Evolutionary conservation across 2,797 vertebrate genomes (phyloP), one percentile per base, ranked within the genome.

Genomic region (Pangasius krempfi): DNA sequence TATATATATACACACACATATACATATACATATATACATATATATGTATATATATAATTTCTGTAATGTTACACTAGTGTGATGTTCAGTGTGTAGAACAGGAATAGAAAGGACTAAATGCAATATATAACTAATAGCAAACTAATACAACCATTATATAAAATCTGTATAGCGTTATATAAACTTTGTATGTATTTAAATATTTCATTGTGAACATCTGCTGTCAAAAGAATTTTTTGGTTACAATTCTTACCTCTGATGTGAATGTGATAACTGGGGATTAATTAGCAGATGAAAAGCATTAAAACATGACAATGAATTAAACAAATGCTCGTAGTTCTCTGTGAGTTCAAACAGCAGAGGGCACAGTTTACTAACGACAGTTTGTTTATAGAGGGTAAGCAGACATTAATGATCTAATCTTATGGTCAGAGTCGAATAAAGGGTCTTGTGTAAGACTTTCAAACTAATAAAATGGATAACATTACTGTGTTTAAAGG

Each of bases 281-380:
- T 37, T 60, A 5, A 40, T 81, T 37, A 22, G 18, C 2, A 10
- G 30, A 13, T 44, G 20, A 0, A 80, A 27, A n/a, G 16, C 25
- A 44, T 60, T 16, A 80, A 58, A 54, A 52, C 54, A 40, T 40
- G 33, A 22, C 9, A 56, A 47, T 10, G 14, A 60, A 50, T 47
- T 75, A 16, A 20, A 47, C 2, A 70, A 9, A 4, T 22, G 9
- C n/a, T 50, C 33, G 25, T 30, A 50, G 40, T 64, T 52, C 47
- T 62, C 12, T 30, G 64, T 37, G 1, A 25, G 37, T 60, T 50
- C n/a, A 81, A 62, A 73, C 84, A 81, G 64, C 88, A 89, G 88
- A 86, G 75, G 88, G 75, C 88, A 89, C 64, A 44, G 40, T 86
- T 81, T 52, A 81, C 75, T 88, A 58, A 10, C 44, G 13, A 64